phyloP scores from a whole-genome alignment of 30 jellyfish, hydroid and myxozoan genomes.

The Pelagia noctiluca region DNA sequence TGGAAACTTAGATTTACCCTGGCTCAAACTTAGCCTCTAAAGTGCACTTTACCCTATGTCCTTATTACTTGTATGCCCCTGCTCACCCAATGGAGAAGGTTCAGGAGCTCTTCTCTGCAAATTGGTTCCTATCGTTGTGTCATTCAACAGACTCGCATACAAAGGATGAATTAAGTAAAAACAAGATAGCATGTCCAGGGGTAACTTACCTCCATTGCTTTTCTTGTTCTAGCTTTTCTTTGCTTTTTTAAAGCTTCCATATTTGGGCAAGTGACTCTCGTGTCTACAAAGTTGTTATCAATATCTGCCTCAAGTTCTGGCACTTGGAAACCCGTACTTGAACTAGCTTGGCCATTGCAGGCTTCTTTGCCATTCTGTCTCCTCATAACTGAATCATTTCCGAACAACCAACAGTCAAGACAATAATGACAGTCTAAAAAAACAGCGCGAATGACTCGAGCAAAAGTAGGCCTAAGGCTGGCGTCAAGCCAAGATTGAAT shows the following conservation, averaged over 20 bases:
- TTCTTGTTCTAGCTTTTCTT: conserved; percentile 46
- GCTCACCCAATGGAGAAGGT: neutral
- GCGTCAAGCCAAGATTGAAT: neutral
- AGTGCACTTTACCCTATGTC: neutral
- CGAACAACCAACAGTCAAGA: neutral
- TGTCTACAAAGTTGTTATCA: neutral
- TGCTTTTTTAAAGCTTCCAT: conserved; percentile 26
- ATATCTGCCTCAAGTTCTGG: neutral
- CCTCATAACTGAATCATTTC: neutral
- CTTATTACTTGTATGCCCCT: neutral
- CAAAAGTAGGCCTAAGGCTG: too few relatives aligned
- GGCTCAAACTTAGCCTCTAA: neutral
- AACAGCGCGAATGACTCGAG: too few relatives aligned
- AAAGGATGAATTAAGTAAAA: too few relatives aligned
- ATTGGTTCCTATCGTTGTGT: too few relatives aligned
- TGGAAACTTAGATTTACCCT: too few relatives aligned
- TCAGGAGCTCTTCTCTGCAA: too few relatives aligned
- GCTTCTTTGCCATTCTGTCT: neutral
- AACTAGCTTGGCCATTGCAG: conserved; percentile 8
- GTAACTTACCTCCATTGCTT: conserved; percentile 61
- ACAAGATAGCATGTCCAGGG: neutral
- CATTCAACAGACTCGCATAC: too few relatives aligned
- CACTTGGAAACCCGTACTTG: neutral
- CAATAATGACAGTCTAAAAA: too few relatives aligned
- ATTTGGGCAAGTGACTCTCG: conserved; percentile 44